Percentiles rank a stretch among this genome's conserved stretches.
These are phyloP conservation scores for Acanthopagrus latus DNA, from an alignment of 2,797 vertebrate genomes.

Conservation along the genomic window DNA sequence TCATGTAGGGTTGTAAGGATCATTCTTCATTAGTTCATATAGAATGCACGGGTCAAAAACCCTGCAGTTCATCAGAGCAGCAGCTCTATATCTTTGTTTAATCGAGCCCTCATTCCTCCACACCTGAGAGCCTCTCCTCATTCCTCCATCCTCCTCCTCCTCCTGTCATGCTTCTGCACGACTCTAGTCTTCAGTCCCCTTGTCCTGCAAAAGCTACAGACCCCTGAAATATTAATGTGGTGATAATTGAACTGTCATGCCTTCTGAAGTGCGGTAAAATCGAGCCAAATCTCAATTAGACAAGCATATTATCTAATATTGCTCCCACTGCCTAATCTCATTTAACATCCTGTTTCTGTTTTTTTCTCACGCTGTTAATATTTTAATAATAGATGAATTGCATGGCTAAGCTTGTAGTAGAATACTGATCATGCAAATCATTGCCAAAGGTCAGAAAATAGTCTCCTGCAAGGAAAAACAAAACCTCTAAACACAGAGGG, in stretches of 20 bases:
- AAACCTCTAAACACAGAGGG: constrained; percentile 3
- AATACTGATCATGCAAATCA: constrained; percentile 14
- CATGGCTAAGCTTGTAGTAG: constrained; percentile 28
- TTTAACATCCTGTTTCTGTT: constrained; percentile 69
- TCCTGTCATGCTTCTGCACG: constrained; percentile 24
- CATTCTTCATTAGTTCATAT: constrained; percentile 70
- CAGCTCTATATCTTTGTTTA: constrained; percentile 46
- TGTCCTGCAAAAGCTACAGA: constrained; percentile 33
- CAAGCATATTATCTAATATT: constrained; percentile 77
- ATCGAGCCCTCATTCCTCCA: constrained; percentile 38
- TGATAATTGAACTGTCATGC: constrained; percentile 77
- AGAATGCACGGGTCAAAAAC: constrained; percentile 62
- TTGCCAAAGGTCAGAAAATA: constrained; percentile 49
- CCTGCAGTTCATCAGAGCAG: constrained; percentile 65
- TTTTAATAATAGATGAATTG: constrained; percentile 78
- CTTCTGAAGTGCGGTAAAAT: constrained; percentile 68
- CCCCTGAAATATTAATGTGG: constrained; percentile 77
- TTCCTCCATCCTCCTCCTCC: constrained; percentile 15
- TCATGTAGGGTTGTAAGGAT: constrained; percentile 65
- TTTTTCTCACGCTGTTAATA: constrained; percentile 38
- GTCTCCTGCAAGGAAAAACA: constrained; percentile 17
- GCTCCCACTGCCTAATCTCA: constrained; percentile 74
- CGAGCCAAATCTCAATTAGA: constrained; percentile 78
- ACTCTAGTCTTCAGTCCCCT: constrained; percentile 22
- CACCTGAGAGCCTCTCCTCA: constrained; percentile 28